These are phyloP conservation scores for Amphipoea lucens DNA, from an alignment of 2,888 invertebrate species.

Conservation along the genomic window DNA sequence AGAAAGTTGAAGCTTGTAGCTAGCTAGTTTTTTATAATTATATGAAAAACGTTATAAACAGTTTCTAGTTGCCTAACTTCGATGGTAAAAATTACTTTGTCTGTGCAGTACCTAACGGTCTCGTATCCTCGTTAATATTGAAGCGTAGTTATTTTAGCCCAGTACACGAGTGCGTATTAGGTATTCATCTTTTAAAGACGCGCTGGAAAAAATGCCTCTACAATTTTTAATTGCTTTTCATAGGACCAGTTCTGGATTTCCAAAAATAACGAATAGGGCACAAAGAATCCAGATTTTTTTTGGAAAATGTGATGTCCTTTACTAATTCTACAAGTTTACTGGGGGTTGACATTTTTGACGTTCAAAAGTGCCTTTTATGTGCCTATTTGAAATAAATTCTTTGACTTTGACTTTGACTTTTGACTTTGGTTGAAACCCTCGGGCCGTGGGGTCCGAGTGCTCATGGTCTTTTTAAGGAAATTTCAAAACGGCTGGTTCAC, in stretches of 20 bases:
- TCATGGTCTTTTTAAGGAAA: too few species aligned
- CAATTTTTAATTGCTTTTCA: not conserved
- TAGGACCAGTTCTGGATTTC: not conserved
- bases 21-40: too few species aligned
- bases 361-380: too few species aligned
- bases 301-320: not conserved
- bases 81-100: not conserved
- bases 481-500: too few species aligned
- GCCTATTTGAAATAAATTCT: too few species aligned
- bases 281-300: too few species aligned
- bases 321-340: too few species aligned
- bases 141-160: not conserved
- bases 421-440: too few species aligned
- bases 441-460: too few species aligned
- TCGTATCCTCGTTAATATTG: not conserved
- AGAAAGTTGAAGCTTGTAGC: too few species aligned
- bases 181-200: not conserved
- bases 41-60: not conserved
- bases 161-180: not conserved
- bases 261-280: not conserved
- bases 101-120: not conserved
- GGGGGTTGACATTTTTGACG: too few species aligned
- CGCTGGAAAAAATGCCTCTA: not conserved
- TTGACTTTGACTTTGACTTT: too few species aligned
- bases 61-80: not conserved